Evolutionary conservation across 2,888 invertebrate species (phyloP), one percentile per base, ranked within the genome.

Genomic region (Nasonia oneida): DNA sequence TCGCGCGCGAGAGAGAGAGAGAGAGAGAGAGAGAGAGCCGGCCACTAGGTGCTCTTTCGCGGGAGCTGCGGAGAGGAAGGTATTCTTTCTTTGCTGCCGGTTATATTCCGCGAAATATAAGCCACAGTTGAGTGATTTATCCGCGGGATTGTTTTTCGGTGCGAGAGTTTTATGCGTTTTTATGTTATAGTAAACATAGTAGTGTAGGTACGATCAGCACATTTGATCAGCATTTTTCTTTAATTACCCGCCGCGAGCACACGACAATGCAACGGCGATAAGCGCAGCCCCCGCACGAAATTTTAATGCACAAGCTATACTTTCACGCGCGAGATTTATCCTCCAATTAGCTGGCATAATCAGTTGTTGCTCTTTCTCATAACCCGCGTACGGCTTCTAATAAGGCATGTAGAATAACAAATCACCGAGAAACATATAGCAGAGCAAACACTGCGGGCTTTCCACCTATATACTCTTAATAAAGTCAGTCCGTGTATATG

Each of bases 311-410:
- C 3, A 23, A 23, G 4, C 57, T 42, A 12, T 6, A 64, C 81
- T 81, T 85, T 82, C 83, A 76, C 71, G 83, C 75, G 80, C 75
- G 61, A 79, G 80, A 86, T 86, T 86, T 86, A 86, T 86, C 64
- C 76, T 33, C 70, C 78, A 83, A 86, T 86, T 86, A 86, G 76
- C 76, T 76, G 57, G 76, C 10, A 47, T 86, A 86, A 86, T 83
- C 83, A 76, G 79, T 83, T 80, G 79, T 83, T 83, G 80, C 50
- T 75, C 77, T 83, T 79, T 76, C 64, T 76, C 78, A n/a, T 37
- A 29, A 6, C 29, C 0, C n/a, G 37, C 75, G 33, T 61, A 6
- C 12, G 57, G 71, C 15, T n/a, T 61, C 85, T 82, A 86, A 83
- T 86, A 86, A 83, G 83, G 79, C 70, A 83, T 47, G 1, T 42